Base-by-base conservation (phyloP, 2,888 invertebrate genomes). In the Drosophila tanythrix region DNA sequence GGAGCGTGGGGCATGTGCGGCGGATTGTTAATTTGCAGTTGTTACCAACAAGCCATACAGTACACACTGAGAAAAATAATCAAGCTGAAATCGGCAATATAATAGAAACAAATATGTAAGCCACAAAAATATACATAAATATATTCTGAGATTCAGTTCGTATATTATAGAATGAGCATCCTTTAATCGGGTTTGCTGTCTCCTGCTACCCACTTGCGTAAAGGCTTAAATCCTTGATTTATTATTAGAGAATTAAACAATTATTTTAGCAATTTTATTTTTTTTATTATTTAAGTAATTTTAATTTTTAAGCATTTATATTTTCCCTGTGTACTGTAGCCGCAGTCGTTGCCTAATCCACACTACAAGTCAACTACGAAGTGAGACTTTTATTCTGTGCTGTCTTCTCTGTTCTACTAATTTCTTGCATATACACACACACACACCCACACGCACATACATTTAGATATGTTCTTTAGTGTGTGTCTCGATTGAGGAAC, bases 281-380 rank as follows among this genome's bases (percentile, higher is more conserved):
- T 31, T 31, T 31, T 2, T 31, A n/a, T 4, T n/a, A 1, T 40
- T 40, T 3, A 5, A n/a, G 46, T 2, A 50, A 27, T 15, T n/a
- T 29, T 6, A 10, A 4, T 4, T 43, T 43, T 10, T 43, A 31
- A 31, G 21, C 7, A 43, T 43, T 21, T 43, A 5, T 18, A 18
- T 40, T 40, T 21, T 2, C 18, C 8, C 31, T 3, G 57, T 57
- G 57, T 43, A 56, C 3, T 8, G 1, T 6, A 3, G 29, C 21
- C 21, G 15, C 21, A 57, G 56, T 38, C 57, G 40, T 57, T 40
- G 15, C 43, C 21, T 33, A 57, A 43, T 43, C 43, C 57, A 57
- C 74, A 74, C 79, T 77, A 70, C 66, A 81, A 83, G 76, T 77
- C 64, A 62, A 73, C 70, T 70, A 43, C 53, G 50, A 25, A 18